Evolutionary conservation across 2,797 vertebrate species (phyloP).

Genomic region (Kryptopterus vitreolus): DNA sequence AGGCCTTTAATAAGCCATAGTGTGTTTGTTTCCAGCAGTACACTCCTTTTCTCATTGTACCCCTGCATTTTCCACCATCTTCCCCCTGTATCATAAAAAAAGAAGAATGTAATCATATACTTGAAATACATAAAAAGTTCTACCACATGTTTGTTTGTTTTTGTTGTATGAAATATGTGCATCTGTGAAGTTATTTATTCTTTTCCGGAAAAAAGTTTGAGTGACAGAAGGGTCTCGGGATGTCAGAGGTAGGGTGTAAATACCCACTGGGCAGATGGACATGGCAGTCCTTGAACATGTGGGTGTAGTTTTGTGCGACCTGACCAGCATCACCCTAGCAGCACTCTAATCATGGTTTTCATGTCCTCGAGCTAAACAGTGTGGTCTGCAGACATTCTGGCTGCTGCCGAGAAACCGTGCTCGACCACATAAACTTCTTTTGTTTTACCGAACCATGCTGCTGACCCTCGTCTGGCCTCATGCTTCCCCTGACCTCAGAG

Average conservation of each 20-base stretch:
- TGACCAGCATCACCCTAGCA: conserved; percentile 56
- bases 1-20: conserved; percentile 5
- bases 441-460: conserved; percentile 38
- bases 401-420: conserved; percentile 47
- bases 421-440: conserved; percentile 46
- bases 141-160: conserved; percentile 4
- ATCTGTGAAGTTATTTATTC: conserved; percentile 5
- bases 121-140: neutral
- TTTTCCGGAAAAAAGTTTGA: conserved; percentile 37
- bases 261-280: conserved; percentile 50
- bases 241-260: conserved; percentile 47
- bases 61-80: neutral
- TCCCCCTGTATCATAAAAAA: conserved; percentile 24
- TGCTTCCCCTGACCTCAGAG: conserved; percentile 48
- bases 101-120: neutral
- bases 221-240: conserved; percentile 36
- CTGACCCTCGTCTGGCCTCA: conserved; percentile 54
- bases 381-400: conserved; percentile 57
- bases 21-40: neutral
- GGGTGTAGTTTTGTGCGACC: conserved; percentile 73
- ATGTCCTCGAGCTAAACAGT: conserved; percentile 55
- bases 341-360: conserved; percentile 52
- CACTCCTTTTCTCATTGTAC: conserved; percentile 1
- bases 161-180: neutral
- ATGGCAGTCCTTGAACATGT: conserved; percentile 69